Percentiles rank a stretch among this genome's conserved stretches.
Conservation (phyloP, 2,888 invertebrate genomes). For the Venusia cambrica region DNA sequence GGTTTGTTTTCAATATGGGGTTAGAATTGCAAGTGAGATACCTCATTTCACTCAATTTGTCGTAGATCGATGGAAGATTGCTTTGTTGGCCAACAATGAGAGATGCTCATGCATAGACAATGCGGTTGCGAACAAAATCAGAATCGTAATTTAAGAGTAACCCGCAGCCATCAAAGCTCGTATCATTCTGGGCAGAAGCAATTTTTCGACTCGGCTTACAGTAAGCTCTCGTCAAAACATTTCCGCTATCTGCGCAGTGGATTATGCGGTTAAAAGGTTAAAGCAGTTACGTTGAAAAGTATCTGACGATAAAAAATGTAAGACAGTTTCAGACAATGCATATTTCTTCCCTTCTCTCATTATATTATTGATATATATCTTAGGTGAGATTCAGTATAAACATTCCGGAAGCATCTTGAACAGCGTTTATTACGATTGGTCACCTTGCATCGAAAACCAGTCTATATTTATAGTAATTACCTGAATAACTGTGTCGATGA, state of each 20-base stretch:
- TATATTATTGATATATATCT: no score
- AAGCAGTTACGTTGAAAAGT: no score
- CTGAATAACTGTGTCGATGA: slow-evolving; percentile 40
- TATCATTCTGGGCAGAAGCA: no score
- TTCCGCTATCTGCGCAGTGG: no score
- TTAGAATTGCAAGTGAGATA: slow-evolving; percentile 58
- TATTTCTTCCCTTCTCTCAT: no score
- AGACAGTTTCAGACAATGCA: slow-evolving; percentile 2
- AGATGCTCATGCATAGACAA: slow-evolving; percentile 53
- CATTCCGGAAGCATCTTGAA: slow-evolving; percentile 45
- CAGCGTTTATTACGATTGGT: slow-evolving; percentile 40
- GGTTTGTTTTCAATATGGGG: slow-evolving; percentile 58
- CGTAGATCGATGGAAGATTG: slow-evolving; percentile 69
- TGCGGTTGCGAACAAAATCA: slow-evolving; percentile 73
- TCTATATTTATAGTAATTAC: slow-evolving; percentile 45
- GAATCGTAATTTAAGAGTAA: slow-evolving; percentile 56
- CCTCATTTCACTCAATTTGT: no score
- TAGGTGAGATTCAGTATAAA: slow-evolving; percentile 13
- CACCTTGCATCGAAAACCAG: slow-evolving; percentile 59
- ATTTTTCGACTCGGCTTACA: no score
- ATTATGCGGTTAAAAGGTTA: no score
- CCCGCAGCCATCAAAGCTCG: slow-evolving; percentile 19
- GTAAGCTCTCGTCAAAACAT: no score
- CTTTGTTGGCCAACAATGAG: slow-evolving; percentile 68
- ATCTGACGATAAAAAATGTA: no score